These are phyloP conservation scores for Anarrhichthys ocellatus DNA, from an alignment of 2,113 vertebrate species.

Conservation along the genomic window DNA sequence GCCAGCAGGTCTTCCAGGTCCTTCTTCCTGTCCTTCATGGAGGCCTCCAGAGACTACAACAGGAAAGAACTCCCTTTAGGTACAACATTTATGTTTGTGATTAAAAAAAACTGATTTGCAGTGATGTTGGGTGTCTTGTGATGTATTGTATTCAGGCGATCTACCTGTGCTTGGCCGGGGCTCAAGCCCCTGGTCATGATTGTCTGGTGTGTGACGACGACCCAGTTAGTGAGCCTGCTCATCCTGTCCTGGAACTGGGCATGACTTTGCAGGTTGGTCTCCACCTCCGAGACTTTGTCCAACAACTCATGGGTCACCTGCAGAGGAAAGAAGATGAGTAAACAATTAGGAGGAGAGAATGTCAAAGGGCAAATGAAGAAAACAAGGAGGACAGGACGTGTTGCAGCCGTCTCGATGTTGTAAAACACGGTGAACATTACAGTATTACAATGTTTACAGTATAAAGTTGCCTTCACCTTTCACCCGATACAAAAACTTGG, in stretches of 20 bases:
- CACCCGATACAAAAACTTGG: not conserved
- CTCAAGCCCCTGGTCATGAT: slow-evolving; percentile 71
- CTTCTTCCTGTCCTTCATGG: slow-evolving; percentile 82
- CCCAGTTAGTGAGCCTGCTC: slow-evolving; percentile 80
- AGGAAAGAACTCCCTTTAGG: not conserved
- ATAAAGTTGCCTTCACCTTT: not conserved
- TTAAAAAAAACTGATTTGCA: not conserved
- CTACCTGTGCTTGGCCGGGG: slow-evolving; percentile 79
- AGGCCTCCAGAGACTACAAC: slow-evolving; percentile 76
- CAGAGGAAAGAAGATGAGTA: not conserved
- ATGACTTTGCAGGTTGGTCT: slow-evolving; percentile 81
- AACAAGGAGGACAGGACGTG: not conserved
- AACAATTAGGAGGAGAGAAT: not conserved
- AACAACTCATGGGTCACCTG: slow-evolving; percentile 87
- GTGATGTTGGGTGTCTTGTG: not conserved
- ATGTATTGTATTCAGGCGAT: not conserved
- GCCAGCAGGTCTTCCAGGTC: slow-evolving; percentile 83
- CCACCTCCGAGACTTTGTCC: slow-evolving; percentile 85
- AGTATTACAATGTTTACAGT: not conserved
- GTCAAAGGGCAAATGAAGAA: not conserved
- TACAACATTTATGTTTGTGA: not conserved
- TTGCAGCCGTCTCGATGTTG: not conserved
- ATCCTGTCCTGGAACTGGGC: slow-evolving; percentile 81
- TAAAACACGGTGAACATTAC: not conserved
- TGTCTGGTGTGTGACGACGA: slow-evolving; percentile 77